Evolutionary conservation across 1,140 invertebrate species (phyloP).

Genomic region (Bacillus rossius): DNA sequence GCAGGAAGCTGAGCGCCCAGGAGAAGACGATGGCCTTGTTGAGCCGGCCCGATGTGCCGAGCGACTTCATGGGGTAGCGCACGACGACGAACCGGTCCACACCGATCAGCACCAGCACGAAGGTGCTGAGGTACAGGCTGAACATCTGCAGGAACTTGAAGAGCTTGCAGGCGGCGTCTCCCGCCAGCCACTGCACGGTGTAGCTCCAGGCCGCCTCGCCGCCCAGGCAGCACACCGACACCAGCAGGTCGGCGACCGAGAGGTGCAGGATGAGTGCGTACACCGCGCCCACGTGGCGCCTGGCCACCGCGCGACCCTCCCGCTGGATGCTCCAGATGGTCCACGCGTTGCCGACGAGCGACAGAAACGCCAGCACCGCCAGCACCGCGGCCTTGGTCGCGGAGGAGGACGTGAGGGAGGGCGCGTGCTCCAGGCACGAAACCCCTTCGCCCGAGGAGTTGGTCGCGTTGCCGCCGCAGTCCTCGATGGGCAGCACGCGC

Average conservation of each 20-base stretch:
- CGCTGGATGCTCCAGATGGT: slow-evolving; percentile 67
- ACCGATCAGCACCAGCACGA: slow-evolving; percentile 73
- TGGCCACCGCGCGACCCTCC: slow-evolving; percentile 33
- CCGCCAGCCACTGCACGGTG: slow-evolving; percentile 73
- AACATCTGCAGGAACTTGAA: slow-evolving; percentile 81
- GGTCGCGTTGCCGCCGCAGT: too few species aligned
- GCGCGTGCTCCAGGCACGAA: slow-evolving; percentile 48
- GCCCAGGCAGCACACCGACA: slow-evolving; percentile 72
- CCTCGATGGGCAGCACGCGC: too few species aligned
- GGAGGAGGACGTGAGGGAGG: slow-evolving; percentile 49
- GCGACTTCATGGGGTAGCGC: slow-evolving; percentile 69
- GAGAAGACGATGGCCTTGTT: slow-evolving; percentile 54
- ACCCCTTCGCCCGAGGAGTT: neutral
- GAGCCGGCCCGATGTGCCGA: slow-evolving; percentile 59
- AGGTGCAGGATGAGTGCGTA: slow-evolving; percentile 73
- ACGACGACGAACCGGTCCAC: slow-evolving; percentile 76
- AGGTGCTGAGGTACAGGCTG: slow-evolving; percentile 76
- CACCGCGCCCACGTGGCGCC: slow-evolving; percentile 46
- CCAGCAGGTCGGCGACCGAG: slow-evolving; percentile 66
- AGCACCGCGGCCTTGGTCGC: slow-evolving; percentile 58
- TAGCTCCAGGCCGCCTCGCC: slow-evolving; percentile 75
- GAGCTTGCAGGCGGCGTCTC: slow-evolving; percentile 68
- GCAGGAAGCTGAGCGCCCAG: slow-evolving; percentile 62
- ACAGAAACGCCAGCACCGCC: slow-evolving; percentile 59
- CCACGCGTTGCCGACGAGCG: slow-evolving; percentile 63